Conservation (phyloP, 1,140 invertebrate species). For the Psilanteris sp. region DNA sequence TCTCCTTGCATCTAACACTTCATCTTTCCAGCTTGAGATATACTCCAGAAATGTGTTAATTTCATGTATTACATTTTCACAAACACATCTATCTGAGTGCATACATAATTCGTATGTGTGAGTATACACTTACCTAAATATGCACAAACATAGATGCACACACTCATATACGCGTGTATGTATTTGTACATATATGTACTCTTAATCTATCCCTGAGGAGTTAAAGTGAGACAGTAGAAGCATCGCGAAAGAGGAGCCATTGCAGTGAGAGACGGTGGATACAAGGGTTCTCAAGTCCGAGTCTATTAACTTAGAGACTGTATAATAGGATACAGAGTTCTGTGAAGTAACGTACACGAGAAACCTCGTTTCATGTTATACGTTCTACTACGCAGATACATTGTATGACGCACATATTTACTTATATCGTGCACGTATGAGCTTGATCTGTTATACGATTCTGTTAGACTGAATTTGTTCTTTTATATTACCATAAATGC, state of each 20-base stretch:
- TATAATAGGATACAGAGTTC: conserved; percentile 68
- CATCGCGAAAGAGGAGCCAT: conserved; percentile 1
- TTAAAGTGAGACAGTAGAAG: conserved; percentile 16
- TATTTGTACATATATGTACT: conserved; percentile 36
- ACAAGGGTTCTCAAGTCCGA: conserved; percentile 64
- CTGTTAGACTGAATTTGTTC: conserved; percentile 34
- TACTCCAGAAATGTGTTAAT: conserved; percentile 54
- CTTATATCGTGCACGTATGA: conserved; percentile 41
- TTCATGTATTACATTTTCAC: conserved; percentile 57
- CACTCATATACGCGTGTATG: background rate
- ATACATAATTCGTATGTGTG: no score
- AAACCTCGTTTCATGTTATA: conserved; percentile 60
- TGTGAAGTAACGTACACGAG: conserved; percentile 60
- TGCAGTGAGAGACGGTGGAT: conserved; percentile 11
- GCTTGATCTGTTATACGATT: conserved; percentile 34
- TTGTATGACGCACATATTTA: conserved; percentile 46
- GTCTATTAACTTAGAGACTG: conserved; percentile 70
- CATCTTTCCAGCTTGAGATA: conserved; percentile 30
- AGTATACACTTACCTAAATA: no score
- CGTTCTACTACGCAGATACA: conserved; percentile 52
- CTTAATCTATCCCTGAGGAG: conserved; percentile 30
- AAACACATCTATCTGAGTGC: no score
- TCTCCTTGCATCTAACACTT: conserved; percentile 37
- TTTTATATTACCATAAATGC: conserved; percentile 47
- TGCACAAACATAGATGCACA: conserved; percentile 26